phyloP scores from a whole-genome alignment of 30 jellyfish, hydroid and myxozoan genomes.

The Cassiopea xamachana region DNA sequence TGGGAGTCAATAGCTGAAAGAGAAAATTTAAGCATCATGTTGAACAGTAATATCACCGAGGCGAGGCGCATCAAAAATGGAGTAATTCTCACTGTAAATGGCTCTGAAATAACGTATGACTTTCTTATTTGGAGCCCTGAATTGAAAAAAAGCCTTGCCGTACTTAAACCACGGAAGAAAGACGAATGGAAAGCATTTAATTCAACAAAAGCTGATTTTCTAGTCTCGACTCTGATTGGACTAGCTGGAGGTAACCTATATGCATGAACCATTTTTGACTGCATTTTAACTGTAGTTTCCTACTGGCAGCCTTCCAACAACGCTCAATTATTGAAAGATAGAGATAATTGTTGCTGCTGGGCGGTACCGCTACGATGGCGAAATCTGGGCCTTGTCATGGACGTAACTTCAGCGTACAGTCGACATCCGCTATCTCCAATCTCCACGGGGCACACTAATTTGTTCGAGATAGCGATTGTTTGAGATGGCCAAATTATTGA shows the following conservation, averaged over 20 bases:
- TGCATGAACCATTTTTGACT: background rate
- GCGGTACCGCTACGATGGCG: too few species aligned
- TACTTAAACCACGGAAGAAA: background rate
- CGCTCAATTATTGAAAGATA: too few species aligned
- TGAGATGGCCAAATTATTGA: too few species aligned
- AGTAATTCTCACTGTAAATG: conserved; percentile 31
- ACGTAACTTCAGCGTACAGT: too few species aligned
- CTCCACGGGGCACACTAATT: too few species aligned
- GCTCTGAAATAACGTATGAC: conserved; percentile 49
- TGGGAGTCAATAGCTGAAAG: conserved; percentile 76
- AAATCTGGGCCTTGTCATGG: too few species aligned
- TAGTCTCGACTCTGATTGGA: conserved; percentile 31
- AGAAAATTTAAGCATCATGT: conserved; percentile 50
- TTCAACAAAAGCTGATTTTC: conserved; percentile 7
- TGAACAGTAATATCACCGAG: conserved; percentile 21
- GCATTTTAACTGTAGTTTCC: too few species aligned
- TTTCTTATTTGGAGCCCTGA: conserved; percentile 96
- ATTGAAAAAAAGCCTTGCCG: conserved; percentile 58
- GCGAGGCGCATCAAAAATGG: conserved; percentile 47
- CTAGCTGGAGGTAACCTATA: conserved; percentile 39
- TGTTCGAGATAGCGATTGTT: too few species aligned
- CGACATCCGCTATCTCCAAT: too few species aligned
- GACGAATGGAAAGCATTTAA: conserved; percentile 32
- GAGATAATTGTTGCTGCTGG: too few species aligned
- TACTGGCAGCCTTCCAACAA: too few species aligned